Evolutionary conservation across 2,113 vertebrate species (phyloP).

Genomic region (Phoxinus phoxinus): DNA sequence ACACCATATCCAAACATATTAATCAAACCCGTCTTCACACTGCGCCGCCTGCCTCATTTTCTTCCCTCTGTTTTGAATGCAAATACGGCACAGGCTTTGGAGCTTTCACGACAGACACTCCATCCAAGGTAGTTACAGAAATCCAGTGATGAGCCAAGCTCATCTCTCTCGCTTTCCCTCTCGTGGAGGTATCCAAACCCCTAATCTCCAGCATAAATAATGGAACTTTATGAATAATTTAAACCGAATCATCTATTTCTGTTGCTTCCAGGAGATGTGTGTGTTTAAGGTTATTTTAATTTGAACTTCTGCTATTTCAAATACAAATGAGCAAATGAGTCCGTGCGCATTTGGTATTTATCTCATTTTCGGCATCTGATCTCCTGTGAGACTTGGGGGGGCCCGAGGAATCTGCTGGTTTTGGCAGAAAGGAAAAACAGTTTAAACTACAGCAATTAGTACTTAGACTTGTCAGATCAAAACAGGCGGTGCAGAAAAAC

Average conservation of each 20-base stretch:
- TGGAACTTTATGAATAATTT: slow-evolving; percentile 81
- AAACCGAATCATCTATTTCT: slow-evolving; percentile 73
- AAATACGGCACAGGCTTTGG: slow-evolving; percentile 75
- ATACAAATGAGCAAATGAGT: slow-evolving; percentile 73
- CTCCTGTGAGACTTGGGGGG: slow-evolving; percentile 55
- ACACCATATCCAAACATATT: slow-evolving; percentile 69
- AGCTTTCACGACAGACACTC: slow-evolving; percentile 66
- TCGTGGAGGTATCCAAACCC: slow-evolving; percentile 73
- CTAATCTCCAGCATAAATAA: slow-evolving; percentile 84
- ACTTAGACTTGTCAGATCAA: slow-evolving; percentile 59
- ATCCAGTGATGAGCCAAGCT: slow-evolving; percentile 64
- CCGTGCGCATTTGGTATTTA: slow-evolving; percentile 69
- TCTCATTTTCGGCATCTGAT: slow-evolving; percentile 55
- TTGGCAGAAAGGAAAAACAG: slow-evolving; percentile 58
- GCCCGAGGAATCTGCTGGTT: slow-evolving; percentile 58
- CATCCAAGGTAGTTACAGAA: slow-evolving; percentile 64
- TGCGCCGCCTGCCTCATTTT: slow-evolving; percentile 65
- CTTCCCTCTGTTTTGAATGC: slow-evolving; percentile 77
- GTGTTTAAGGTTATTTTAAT: slow-evolving; percentile 81
- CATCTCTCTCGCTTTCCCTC: slow-evolving; percentile 37
- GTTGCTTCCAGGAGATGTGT: slow-evolving; percentile 71
- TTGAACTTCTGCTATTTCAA: slow-evolving; percentile 74
- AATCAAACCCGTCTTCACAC: slow-evolving; percentile 67
- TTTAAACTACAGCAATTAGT: slow-evolving; percentile 61
- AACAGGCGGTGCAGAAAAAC: slow-evolving; percentile 15